Percentiles rank a stretch among this genome's conserved stretches.
Conservation (phyloP, 2,113 vertebrate genomes). For the Narcine bancroftii region DNA sequence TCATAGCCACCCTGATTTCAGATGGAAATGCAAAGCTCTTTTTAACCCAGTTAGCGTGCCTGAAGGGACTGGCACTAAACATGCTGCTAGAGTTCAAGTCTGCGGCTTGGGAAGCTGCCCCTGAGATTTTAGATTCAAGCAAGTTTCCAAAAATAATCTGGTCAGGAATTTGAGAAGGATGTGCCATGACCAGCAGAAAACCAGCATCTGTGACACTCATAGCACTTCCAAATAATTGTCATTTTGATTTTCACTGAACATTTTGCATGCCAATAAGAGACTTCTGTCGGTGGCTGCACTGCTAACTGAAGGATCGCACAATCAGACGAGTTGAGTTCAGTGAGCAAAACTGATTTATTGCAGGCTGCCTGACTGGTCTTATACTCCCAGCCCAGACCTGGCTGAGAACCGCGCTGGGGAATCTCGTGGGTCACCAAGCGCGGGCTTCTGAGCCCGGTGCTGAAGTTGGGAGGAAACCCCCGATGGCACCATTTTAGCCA, state of each 20-base stretch:
- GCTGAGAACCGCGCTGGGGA: too few relatives aligned
- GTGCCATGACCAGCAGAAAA: background rate
- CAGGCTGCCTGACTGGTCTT: too few relatives aligned
- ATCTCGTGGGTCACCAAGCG: too few relatives aligned
- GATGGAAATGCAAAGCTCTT: background rate
- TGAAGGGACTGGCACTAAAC: slow-evolving; percentile 23
- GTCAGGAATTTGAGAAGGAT: background rate
- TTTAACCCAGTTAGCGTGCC: background rate
- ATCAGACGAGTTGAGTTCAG: too few relatives aligned
- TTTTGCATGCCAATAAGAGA: background rate
- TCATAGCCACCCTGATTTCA: background rate
- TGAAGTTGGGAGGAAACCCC: too few relatives aligned
- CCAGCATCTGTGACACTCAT: background rate
- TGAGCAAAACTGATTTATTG: too few relatives aligned
- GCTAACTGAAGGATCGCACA: too few relatives aligned
- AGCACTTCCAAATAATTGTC: background rate
- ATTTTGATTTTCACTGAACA: background rate
- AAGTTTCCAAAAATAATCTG: background rate
- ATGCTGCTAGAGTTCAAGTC: background rate
- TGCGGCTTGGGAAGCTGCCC: background rate
- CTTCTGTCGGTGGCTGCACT: too few relatives aligned
- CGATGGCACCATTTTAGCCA: too few relatives aligned
- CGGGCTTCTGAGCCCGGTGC: too few relatives aligned
- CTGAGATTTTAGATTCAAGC: background rate
- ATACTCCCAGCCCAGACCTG: too few relatives aligned